Conservation (phyloP, 2,888 invertebrate species). For the Drosophila trichaetosa region DNA sequence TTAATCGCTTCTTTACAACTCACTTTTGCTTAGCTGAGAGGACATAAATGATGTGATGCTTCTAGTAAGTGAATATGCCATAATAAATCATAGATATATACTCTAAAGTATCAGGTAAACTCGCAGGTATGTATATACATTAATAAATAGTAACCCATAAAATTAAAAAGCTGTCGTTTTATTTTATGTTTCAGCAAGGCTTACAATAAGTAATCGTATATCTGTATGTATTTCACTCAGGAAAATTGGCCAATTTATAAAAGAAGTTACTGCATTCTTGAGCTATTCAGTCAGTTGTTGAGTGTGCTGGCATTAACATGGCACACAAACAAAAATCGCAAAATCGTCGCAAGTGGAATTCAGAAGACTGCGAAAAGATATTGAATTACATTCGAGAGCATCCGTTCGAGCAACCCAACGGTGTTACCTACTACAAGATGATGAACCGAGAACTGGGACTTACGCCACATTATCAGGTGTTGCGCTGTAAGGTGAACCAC, state of each 20-base stretch:
- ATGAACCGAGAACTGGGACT: not conserved
- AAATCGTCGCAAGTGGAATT: conserved; percentile 1
- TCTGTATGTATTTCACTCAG: not conserved
- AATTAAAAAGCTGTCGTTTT: not conserved
- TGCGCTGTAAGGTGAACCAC: conserved; percentile 16
- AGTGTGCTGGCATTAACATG: not conserved
- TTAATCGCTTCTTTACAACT: not conserved
- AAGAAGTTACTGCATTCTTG: not conserved
- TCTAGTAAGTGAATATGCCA: not conserved
- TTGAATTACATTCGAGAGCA: not conserved
- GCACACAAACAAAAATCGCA: fast-evolving
- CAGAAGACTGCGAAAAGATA: not conserved
- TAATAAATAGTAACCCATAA: not conserved
- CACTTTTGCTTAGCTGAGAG: not conserved
- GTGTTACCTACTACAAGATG: conserved; percentile 1
- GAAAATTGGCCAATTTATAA: not conserved
- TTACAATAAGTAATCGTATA: not conserved
- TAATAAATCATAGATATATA: not conserved
- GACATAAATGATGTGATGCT: not conserved
- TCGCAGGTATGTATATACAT: not conserved
- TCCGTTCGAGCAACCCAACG: conserved; percentile 1
- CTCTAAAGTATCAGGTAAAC: not conserved
- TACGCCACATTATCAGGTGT: fast-evolving
- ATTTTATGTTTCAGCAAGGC: not conserved
- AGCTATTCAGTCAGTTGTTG: not conserved